Evolutionary conservation across 2,797 vertebrate species (phyloP), one percentile per base, ranked within the genome.

Genomic region (Arctocebus calabarensis): DNA sequence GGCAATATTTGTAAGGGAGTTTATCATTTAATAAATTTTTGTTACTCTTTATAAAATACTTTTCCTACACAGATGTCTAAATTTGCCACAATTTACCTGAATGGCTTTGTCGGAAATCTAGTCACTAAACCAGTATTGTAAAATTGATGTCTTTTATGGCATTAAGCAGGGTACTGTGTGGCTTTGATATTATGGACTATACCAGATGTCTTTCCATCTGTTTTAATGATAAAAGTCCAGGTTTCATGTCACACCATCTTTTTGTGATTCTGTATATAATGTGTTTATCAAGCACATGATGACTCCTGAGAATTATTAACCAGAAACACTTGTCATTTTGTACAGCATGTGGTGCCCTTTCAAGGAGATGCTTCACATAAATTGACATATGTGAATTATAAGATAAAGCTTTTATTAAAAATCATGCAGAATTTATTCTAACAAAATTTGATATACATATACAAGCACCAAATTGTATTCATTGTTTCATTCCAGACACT

Each of bases 151-250:
- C 78, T 88, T 95, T 62, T 92, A 23, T 90, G 91, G 78, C 87
- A 94, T 91, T 96, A 90, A 95, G 55, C 52, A 48, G 62, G 32
- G 52, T 92, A 62, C 45, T 88, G 2, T 95, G 82, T 94, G 75
- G 32, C 82, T 75, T 25, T 96, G 62, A 91, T 91, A 34, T 87
- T 90, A 73, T n/a, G 13, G 74, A 92, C 64, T 75, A 94, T 87
- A 86, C n/a, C 88, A 97, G 93, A 94, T 97, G 88, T 96, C 96
- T 94, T 66, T 70, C 88, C 79, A 92, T 95, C 93, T 96, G 88
- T 84, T 86, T 97, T 97, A 94, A 77, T 97, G 91, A 95, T 89
- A 93, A 88, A 91, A 64, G 37, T 85, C 78, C 82, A 96, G 59
- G 43, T 94, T 96, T 97, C 83, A 92, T 96, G 73, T 96, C 82